A percentile compares a stretch with the other conserved stretches of the same genome.
Conservation (phyloP, 2,888 invertebrate species). For the Druceiella hillmani region DNA sequence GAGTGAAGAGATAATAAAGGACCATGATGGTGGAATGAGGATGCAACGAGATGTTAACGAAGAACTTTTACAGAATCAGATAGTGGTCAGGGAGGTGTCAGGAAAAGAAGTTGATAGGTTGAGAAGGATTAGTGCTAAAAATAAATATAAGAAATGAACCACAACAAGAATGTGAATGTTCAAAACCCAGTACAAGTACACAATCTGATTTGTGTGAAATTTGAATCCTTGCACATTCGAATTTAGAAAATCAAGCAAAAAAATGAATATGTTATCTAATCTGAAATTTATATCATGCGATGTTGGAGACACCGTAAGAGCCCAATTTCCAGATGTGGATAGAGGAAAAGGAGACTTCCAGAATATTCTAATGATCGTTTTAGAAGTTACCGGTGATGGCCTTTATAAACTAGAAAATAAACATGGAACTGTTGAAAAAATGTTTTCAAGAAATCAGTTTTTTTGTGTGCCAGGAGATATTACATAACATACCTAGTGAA, state of each 20-base stretch:
- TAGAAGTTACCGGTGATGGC: conserved; percentile 14
- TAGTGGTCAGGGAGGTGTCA: no score
- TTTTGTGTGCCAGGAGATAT: conserved; percentile 21
- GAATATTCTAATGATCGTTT: conserved; percentile 18
- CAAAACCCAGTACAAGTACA: no score
- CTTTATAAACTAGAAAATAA: conserved; percentile 17
- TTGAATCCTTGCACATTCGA: no score
- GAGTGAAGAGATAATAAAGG: no score
- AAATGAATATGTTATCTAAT: conserved; percentile 17
- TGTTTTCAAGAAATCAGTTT: conserved; percentile 24
- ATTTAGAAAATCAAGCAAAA: conserved; percentile 6
- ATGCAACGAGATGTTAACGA: no score
- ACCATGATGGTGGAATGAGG: no score
- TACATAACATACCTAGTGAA: conserved; percentile 20
- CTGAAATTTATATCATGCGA: conserved; percentile 20
- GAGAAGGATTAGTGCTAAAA: no score
- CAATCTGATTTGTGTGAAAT: no score
- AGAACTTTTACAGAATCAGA: no score
- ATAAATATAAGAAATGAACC: no score
- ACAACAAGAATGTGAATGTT: no score
- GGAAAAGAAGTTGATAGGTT: no score
- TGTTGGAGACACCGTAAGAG: conserved; percentile 24
- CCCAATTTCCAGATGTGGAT: conserved; percentile 23
- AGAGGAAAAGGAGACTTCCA: conserved; percentile 22
- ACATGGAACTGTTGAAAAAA: conserved; percentile 19